A percentile compares a stretch with the other conserved stretches of the same genome.
Conservation (phyloP, 1,140 invertebrate species). For the Euwallacea similis region DNA sequence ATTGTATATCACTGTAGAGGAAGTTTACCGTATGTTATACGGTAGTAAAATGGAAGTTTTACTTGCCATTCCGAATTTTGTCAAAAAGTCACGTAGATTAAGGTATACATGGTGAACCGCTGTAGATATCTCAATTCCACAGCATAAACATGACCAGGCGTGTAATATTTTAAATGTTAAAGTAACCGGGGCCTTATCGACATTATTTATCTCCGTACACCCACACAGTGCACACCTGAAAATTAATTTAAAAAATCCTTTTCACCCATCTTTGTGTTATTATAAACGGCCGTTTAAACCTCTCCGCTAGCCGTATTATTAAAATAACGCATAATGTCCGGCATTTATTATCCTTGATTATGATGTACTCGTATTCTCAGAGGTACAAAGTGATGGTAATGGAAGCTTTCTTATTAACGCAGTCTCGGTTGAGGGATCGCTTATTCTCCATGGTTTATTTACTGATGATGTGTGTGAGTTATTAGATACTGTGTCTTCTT, state of each 20-base stretch:
- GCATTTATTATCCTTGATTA: slow-evolving; percentile 30
- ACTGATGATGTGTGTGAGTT: background rate
- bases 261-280: slow-evolving; percentile 24
- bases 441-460: slow-evolving; percentile 15
- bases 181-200: slow-evolving; percentile 10
- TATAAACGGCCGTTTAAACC: slow-evolving; percentile 24
- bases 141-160: slow-evolving; percentile 6
- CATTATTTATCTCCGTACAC: slow-evolving; percentile 19
- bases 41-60: too few relatives aligned
- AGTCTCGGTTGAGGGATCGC: slow-evolving; percentile 17
- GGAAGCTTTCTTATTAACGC: slow-evolving; percentile 28
- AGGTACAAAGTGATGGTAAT: slow-evolving; percentile 30
- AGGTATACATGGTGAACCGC: background rate
- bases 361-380: slow-evolving; percentile 29
- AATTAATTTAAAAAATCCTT: slow-evolving; percentile 27
- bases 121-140: slow-evolving; percentile 16
- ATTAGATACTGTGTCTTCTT: background rate
- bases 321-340: slow-evolving; percentile 26
- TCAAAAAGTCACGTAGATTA: slow-evolving; percentile 9
- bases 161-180: slow-evolving; percentile 16
- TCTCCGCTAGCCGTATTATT: slow-evolving; percentile 17
- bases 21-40: too few relatives aligned
- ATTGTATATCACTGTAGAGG: too few relatives aligned
- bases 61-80: background rate
- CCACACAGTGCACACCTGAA: slow-evolving; percentile 23